These are phyloP conservation scores for Festucalex cinctus DNA, from an alignment of 2,113 vertebrate genomes.

Conservation along the genomic window DNA sequence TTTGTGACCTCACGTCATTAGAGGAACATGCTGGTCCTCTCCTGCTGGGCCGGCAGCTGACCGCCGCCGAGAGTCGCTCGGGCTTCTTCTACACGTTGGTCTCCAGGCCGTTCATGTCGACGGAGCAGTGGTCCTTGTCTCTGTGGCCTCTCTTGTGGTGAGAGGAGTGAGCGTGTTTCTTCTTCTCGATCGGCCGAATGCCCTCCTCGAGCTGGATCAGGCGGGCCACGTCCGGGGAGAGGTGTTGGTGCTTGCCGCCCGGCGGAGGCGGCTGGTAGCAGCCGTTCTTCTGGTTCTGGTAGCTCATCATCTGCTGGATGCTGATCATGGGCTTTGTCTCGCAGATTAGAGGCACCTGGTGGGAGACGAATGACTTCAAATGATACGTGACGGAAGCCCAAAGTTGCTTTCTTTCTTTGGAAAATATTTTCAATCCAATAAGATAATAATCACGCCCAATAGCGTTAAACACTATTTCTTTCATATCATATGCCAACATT, in stretches of 20 bases:
- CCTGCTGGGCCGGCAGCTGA: slow-evolving; percentile 1
- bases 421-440: no score
- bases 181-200: slow-evolving; percentile 71
- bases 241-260: slow-evolving; percentile 71
- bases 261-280: slow-evolving; percentile 70
- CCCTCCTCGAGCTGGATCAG: slow-evolving; percentile 84
- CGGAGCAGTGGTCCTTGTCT: slow-evolving; percentile 87
- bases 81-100: slow-evolving; percentile 82
- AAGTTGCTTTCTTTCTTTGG: not conserved
- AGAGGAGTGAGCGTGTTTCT: slow-evolving; percentile 61
- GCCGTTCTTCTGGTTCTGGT: slow-evolving; percentile 91
- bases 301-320: slow-evolving; percentile 89
- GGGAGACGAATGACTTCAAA: not conserved
- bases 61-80: slow-evolving; percentile 12
- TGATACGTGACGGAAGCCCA: not conserved
- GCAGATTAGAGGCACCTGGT: slow-evolving; percentile 81
- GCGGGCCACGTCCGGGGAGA: slow-evolving; percentile 74
- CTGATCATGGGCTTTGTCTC: slow-evolving; percentile 90
- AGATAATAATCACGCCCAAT: no score
- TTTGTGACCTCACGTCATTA: slow-evolving; percentile 5
- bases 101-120: slow-evolving; percentile 94
- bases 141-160: slow-evolving; percentile 68
- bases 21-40: slow-evolving; percentile 9
- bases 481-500: no score
- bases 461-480: no score